Base-by-base conservation (phyloP, 2,797 vertebrate genomes). In the Numenius phaeopus region DNA sequence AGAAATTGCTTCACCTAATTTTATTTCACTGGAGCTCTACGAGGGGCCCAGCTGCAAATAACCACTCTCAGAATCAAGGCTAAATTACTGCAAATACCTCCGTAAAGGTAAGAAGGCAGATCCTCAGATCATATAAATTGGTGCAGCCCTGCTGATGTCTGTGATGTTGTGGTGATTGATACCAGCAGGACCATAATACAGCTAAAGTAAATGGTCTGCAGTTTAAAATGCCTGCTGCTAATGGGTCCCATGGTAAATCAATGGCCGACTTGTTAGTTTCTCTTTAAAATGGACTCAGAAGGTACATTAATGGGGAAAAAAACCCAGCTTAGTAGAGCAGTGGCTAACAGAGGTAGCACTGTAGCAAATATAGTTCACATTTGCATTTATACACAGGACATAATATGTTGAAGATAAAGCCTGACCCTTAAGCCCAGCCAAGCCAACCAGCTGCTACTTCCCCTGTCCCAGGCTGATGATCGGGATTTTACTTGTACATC, bases 81-180 rank as follows among this genome's bases (percentile, higher is more conserved):
- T 96, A 84, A 91, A 87, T 78, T 78, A 87, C 66, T 89, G 29
- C 90, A 94, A 73, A 57, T 71, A 79, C 64, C 44, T 85, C 11
- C 0, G 72, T 89, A 75, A 69, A 94, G 81, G 71, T 92, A 83
- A 86, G 72, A 71, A 76, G 55, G 67, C 78, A 88, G 39, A 94
- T 75, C 64, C 67, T 87, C 67, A 72, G 59, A 65, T 94, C 54
- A 32, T 70, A 73, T 49, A 89, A 94, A 87, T 81, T 55, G 5
- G 47, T 65, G 59, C 55, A 94, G 75, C 37, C 76, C 70, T 91
- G 93, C 96, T 93, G 90, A 73, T 90, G 69, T 46, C 87, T 93
- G 66, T 88, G 80, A 82, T 94, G 91, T 94, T 92, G 83, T 64
- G 85, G 87, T 90, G 90, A 91, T 94, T 92, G 93, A 89, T 93